Base-by-base conservation (phyloP, 2,797 vertebrate genomes). In the Sylvilagus floridanus region DNA sequence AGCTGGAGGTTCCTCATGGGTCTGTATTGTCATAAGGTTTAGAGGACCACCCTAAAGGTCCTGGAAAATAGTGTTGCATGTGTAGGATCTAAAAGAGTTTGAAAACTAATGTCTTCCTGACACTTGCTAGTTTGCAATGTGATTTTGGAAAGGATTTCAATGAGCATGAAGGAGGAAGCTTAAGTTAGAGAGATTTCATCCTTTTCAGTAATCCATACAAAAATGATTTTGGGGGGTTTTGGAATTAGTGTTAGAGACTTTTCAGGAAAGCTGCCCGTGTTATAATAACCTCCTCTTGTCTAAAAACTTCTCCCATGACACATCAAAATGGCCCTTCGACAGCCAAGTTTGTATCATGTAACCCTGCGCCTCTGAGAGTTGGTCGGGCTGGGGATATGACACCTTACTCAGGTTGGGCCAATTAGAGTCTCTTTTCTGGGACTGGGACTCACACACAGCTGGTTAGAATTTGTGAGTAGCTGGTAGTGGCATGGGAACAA, bases 1-100 rank as follows among this genome's bases (percentile, higher is more conserved):
- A 96, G 16, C 87, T 84, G 96, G 54, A 88, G 94, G 84, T 97
- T 92, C 30, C 57, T 90, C 21, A 17, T 35, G 42, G 94, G 75
- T 32, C 26, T 24, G 9, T 1, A 35, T 66, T 2, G 7, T 94
- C 32, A 3, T n/a, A 65, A 66, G 60, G 22, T 92, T 88, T 79
- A 47, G 0, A 62, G 71, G 76, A 47, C 65, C 88, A 62, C 92
- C 83, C 91, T 95, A 72, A 93, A 96, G 72, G 57, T 35, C 4
- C 52, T 82, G 42, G 57, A 71, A 77, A 75, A 42, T 26, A 69
- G 32, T 10, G n/a, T n/a, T 37, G 72, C n/a, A 76, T 79, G 4
- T 47, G 22, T 19, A 17, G 63, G 50, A 60, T 57, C 42, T 79
- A 24, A 13, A 21, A 24, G 32, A 68, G 37, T 11, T 10, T 65